Conservation (phyloP, 2,797 vertebrate species). For the Tolypeutes matacus region DNA sequence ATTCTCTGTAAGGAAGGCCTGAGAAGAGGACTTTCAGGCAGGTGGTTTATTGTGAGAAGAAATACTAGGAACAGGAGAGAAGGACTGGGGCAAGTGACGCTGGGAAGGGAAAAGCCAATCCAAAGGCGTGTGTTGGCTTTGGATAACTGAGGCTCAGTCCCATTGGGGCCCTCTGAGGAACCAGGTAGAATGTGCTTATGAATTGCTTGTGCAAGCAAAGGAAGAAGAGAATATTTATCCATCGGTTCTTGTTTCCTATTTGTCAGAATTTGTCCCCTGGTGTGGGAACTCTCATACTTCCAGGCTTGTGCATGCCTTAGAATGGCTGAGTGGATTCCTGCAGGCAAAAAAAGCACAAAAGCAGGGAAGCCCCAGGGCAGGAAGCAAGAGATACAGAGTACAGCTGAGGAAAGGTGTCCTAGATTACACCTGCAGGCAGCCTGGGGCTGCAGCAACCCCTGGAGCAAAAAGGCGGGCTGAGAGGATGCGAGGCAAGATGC, state of each 20-base stretch:
- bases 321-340: background rate
- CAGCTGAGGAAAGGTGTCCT: background rate
- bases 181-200: no score
- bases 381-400: background rate
- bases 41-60: background rate
- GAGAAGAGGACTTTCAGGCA: background rate
- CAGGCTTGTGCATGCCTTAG: no score
- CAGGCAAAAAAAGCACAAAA: background rate
- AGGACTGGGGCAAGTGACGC: background rate
- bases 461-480: background rate
- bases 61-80: background rate
- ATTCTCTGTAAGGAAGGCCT: background rate
- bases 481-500: background rate
- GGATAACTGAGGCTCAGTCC: background rate
- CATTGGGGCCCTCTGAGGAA: background rate
- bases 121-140: background rate
- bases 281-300: background rate
- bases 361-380: background rate
- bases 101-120: background rate
- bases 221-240: background rate
- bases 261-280: background rate
- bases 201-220: accelerated
- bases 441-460: background rate
- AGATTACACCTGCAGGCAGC: background rate
- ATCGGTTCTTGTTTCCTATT: background rate